Evolutionary conservation across 2,113 vertebrate genomes (phyloP), one percentile per base, ranked within the genome.

Genomic region (Lichenostomus cassidix): DNA sequence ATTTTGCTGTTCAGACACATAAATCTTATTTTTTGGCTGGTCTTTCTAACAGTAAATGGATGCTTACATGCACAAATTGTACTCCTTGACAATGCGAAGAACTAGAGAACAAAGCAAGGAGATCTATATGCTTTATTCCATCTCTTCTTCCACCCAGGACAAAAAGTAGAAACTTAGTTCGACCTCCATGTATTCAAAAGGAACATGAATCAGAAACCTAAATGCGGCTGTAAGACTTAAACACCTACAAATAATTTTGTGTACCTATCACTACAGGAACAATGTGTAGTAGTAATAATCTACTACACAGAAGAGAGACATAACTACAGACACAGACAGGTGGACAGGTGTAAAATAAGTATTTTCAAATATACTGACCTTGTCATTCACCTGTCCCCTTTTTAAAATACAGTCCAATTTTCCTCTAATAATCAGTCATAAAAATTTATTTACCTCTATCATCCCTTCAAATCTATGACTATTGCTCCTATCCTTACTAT

Each of bases 181-280:
- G 35, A 17, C 17, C 20, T 67, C 31, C 11, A 17, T 35, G 2
- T 50, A 27, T 37, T 59, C 31, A 50, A 86, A 50, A 58, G 33
- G 17, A 11, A 59, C 7, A 12, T 18, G 16, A 59, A 67, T 42
- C 35, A 76, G 31, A 58, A 59, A 59, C 13, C 10, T 42, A 59
- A 67, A 35, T 42, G 15, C 27, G 21, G 2, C 25, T 42, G 10
- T 31, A 67, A 76, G 18, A 49, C 8, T 20, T 65, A 49, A 58
- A 58, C 8, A 65, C 4, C 42, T 67, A 7, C 24, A 50, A 59
- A 50, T 50, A 67, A 50, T 35, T 56, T 27, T 67, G 31, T 50
- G 9, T 59, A 42, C 17, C 2, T 10, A 5, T 19, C 5, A 7
- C 24, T 35, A 29, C 3, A 35, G 3, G 21, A 31, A 4, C 5